Base-by-base conservation (phyloP, 2,888 invertebrate species). In the Drosophila paramelanica region DNA sequence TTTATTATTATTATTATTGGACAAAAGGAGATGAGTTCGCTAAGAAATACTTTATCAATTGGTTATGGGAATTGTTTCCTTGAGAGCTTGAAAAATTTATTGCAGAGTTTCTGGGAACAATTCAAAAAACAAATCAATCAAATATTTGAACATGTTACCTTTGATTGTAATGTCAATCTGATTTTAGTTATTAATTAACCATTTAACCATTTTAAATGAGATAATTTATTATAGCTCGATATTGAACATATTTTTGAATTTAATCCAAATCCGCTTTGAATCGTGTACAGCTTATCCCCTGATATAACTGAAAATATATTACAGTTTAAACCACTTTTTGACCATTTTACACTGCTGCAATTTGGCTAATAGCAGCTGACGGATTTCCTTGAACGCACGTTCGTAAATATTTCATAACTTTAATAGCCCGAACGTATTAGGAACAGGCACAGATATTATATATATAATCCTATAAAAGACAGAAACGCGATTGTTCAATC, bases 11-110 rank as follows among this genome's bases (percentile, higher is more conserved):
- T 42, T 45, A 58, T 50, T 51, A 36, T 56, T 50, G 50, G 3
- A 23, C 73, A 73, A 68, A 69, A 59, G 75, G 68, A 78, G 74
- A 33, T 39, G 52, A 56, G 53, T 43, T 51, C 41, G 53, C 46
- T 55, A 51, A 51, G 46, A 39, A 62, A 39, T 39, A 42, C 1
- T 31, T 43, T 64, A 66, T 65, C 64, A 33, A 64, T 64, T 64
- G 51, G 64, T 4, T 17, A 64, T 64, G 64, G 64, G 64, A 64
- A 64, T 25, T 14, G 20, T 20, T 10, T 33, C 7, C 31, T n/a
- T 1, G 5, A 6, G 31, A 52, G 31, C 31, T 31, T 7, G 7
- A 27, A 27, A 7, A 27, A 6, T 27, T 27, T 31, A 8, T 31
- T 31, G 2, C 27, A 7, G 1, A 8, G 20, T 27, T 17, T 33